Base-by-base conservation (phyloP, 64 coral and sea anemone genomes). In the Exaiptasia diaphana region DNA sequence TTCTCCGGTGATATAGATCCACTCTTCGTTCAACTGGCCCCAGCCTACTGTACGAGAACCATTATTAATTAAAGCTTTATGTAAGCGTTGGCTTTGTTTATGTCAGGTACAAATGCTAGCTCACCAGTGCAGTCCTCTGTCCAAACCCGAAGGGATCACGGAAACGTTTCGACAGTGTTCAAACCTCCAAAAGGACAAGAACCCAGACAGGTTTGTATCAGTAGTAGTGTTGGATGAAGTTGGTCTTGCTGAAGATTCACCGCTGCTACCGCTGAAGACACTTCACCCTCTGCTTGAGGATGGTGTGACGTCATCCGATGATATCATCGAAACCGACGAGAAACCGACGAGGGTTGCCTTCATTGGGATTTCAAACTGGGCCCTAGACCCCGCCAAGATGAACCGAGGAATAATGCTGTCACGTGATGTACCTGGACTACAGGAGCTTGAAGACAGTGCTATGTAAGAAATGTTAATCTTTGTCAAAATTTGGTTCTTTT, bases 311-410 rank as follows among this genome's bases (percentile, higher is more conserved):
- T 62, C 57, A 62, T 62, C 57, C 34, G 58, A 62, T 62, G 58
- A 62, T 31, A 62, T 62, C 77, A 83, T 83, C 49, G 80, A 83
- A 26, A 70, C 77, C 28, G 68, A 90, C 18, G 87, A 82, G 41
- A 45, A 53, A 37, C 33, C 76, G 0, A 72, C 49, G 63, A 56
- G 87, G 14, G 78, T 90, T 5, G 87, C 79, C 21, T 90, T 90
- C 10, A 82, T 90, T 83, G 87, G 87, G 44, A 60, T 90, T 15
- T 90, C 87, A 3, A 90, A 90, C 70, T 90, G 91, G 90, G 90
- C 90, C 27, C 40, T 93, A 29, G 90, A 93, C 46, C 83, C 90
- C 33, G 90, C 90, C 8, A 88, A 93, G 36, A 93, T 93, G 91
- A 87, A 88, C 71, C 77, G 90, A 45, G 90, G 83, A 2, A 93